Conservation (phyloP, 2,113 vertebrate genomes). For the Gobius niger region DNA sequence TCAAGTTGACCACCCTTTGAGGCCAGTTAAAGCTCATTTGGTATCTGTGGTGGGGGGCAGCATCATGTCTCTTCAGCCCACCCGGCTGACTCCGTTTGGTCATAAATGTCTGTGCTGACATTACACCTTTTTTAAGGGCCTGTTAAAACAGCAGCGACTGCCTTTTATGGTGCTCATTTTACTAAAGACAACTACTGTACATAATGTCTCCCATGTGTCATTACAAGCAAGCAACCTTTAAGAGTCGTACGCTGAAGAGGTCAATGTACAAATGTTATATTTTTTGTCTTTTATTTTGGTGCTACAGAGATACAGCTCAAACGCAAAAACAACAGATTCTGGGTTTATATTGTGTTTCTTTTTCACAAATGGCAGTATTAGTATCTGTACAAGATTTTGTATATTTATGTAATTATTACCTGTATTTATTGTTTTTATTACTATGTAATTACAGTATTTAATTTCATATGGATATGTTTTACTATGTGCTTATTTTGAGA, state of each 20-base stretch:
- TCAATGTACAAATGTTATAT: slow-evolving; percentile 24
- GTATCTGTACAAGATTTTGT: slow-evolving; percentile 85
- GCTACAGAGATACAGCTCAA: slow-evolving; percentile 43
- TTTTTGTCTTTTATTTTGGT: slow-evolving; percentile 26
- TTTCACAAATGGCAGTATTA: slow-evolving; percentile 83
- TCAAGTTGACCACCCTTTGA: slow-evolving; percentile 21
- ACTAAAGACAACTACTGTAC: slow-evolving; percentile 49
- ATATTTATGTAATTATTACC: slow-evolving; percentile 95
- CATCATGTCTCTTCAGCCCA: slow-evolving; percentile 60
- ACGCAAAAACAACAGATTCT: slow-evolving; percentile 63
- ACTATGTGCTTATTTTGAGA: slow-evolving; percentile 81
- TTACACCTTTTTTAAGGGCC: slow-evolving; percentile 73
- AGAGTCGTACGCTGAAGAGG: slow-evolving; percentile 21
- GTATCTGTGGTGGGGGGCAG: slow-evolving; percentile 58
- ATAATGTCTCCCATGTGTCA: slow-evolving; percentile 49
- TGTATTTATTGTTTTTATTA: slow-evolving; percentile 96
- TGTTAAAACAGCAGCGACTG: slow-evolving; percentile 63
- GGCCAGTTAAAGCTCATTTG: slow-evolving; percentile 43
- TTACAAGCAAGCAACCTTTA: slow-evolving; percentile 21
- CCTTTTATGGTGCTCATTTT: slow-evolving; percentile 49
- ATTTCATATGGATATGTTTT: slow-evolving; percentile 85
- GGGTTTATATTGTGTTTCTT: slow-evolving; percentile 67
- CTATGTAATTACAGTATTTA: slow-evolving; percentile 84
- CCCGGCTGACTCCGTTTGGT: slow-evolving; percentile 63
- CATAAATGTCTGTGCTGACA: slow-evolving; percentile 66